These are phyloP conservation scores for Trichonephila inaurata DNA, from an alignment of 1,140 invertebrate genomes.

Conservation along the genomic window DNA sequence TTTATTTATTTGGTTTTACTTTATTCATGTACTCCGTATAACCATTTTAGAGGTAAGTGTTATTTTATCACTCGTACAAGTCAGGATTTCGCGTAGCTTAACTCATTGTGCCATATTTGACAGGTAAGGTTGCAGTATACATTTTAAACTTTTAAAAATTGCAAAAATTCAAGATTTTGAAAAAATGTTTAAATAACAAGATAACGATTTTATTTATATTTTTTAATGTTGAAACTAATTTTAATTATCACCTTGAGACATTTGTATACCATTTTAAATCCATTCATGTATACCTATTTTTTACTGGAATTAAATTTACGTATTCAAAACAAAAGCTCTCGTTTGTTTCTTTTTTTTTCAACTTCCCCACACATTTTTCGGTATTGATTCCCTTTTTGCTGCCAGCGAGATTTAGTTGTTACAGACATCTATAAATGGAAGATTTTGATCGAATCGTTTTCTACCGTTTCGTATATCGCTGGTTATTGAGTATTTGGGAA, in stretches of 20 bases:
- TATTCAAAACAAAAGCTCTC: neutral
- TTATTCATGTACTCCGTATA: neutral
- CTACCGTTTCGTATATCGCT: neutral
- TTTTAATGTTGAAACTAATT: neutral
- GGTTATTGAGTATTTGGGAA: neutral
- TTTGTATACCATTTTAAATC: neutral
- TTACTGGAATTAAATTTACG: slow-evolving; percentile 24
- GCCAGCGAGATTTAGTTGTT: neutral
- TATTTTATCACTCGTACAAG: neutral
- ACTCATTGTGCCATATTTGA: neutral
- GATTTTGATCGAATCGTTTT: neutral
- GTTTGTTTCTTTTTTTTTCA: slow-evolving; percentile 16
- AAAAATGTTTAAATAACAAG: neutral
- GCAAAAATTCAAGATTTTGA: neutral
- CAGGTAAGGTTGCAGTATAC: neutral
- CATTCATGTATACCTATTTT: neutral
- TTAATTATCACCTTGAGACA: neutral
- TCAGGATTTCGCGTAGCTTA: neutral
- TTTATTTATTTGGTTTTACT: too few relatives aligned
- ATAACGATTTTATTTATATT: neutral
- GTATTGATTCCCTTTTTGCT: neutral
- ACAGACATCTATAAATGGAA: neutral
- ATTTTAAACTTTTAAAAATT: neutral
- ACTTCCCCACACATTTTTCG: neutral
- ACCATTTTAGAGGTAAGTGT: neutral